phyloP scores from a whole-genome alignment of 2,888 invertebrate genomes.

The Sinentomon sp. region DNA sequence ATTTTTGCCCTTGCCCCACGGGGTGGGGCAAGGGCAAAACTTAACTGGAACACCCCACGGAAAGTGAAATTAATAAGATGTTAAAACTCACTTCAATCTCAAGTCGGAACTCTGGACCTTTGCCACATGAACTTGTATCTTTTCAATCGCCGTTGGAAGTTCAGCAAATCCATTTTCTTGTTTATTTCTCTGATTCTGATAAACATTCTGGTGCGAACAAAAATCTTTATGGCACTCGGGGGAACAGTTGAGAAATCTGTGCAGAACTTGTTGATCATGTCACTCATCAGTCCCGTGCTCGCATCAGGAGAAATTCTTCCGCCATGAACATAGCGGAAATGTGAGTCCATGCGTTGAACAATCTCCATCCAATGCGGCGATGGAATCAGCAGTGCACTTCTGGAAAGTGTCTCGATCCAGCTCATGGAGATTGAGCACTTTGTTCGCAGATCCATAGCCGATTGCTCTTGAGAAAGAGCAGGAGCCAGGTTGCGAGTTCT shows the following conservation, averaged over 20 bases:
- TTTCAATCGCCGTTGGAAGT: no score
- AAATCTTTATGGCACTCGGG: neutral
- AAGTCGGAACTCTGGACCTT: no score
- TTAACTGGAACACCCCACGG: no score
- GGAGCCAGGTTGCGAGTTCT: neutral
- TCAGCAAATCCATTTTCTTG: no score
- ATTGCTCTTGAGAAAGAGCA: neutral
- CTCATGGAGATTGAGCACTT: neutral
- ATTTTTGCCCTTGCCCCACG: no score
- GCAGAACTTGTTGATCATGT: neutral
- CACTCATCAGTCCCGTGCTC: no score
- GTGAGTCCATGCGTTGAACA: neutral
- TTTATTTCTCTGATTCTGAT: conserved; percentile 3
- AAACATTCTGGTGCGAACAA: neutral
- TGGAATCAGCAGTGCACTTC: neutral
- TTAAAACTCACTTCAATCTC: no score
- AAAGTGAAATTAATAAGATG: no score
- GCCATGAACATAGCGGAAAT: no score
- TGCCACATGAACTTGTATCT: no score
- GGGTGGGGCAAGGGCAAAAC: no score
- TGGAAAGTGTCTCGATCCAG: conserved; percentile 2
- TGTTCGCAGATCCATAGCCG: neutral
- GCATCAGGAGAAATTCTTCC: no score
- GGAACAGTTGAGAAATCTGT: neutral
- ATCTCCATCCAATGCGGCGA: neutral